Conservation (phyloP, 2,113 vertebrate genomes). For the Alectura lathami region DNA sequence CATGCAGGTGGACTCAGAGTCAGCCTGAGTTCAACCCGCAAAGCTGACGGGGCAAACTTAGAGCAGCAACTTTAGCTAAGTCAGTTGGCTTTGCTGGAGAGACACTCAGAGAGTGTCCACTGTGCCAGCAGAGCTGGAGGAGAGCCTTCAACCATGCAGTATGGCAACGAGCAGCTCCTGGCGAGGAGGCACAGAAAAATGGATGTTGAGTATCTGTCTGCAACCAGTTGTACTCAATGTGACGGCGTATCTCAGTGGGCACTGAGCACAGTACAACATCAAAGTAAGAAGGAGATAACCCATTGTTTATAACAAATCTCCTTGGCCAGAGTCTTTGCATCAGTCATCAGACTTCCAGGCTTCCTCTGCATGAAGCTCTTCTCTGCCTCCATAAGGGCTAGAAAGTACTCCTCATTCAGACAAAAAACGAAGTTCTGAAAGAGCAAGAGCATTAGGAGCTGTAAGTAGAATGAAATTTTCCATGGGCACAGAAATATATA, state of each 20-base stretch:
- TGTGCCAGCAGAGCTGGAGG: background rate
- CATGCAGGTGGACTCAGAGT: background rate
- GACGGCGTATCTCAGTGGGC: background rate
- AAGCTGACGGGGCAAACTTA: background rate
- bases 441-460: background rate
- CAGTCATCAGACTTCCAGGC: background rate
- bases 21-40: background rate
- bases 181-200: background rate
- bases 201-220: background rate
- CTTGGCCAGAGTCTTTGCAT: background rate
- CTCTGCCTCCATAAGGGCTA: background rate
- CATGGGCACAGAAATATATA: background rate
- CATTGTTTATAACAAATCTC: background rate
- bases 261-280: background rate
- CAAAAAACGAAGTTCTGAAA: background rate
- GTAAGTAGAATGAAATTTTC: background rate
- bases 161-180: background rate
- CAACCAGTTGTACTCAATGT: no score
- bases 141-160: fast-evolving
- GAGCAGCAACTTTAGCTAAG: background rate
- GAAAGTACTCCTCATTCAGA: background rate
- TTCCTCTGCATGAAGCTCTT: background rate
- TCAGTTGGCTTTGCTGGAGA: background rate
- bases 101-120: background rate
- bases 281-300: background rate